These are phyloP conservation scores for Pseudopleuronectes americanus DNA, from an alignment of 2,797 vertebrate genomes.

Conservation along the genomic window DNA sequence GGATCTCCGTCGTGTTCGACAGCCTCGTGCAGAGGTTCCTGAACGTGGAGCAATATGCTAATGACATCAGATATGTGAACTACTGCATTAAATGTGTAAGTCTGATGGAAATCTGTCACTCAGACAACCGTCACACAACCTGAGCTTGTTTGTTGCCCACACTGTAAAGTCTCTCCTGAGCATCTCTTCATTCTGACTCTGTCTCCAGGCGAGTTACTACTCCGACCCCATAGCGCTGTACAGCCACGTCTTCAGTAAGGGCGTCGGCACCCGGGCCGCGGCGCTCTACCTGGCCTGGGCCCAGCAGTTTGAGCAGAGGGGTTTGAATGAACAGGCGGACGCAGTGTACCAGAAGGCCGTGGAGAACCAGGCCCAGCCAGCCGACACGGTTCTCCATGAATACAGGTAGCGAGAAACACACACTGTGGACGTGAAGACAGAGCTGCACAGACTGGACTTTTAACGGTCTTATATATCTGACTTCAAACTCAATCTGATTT, in stretches of 20 bases:
- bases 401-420: slow-evolving; percentile 78
- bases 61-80: slow-evolving; percentile 87
- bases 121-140: too few relatives aligned
- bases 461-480: too few relatives aligned
- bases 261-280: slow-evolving; percentile 82
- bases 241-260: slow-evolving; percentile 80
- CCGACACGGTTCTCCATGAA: slow-evolving; percentile 81
- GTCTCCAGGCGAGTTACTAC: slow-evolving; percentile 85
- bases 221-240: slow-evolving; percentile 85
- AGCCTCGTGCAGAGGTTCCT: slow-evolving; percentile 87
- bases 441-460: neutral
- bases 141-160: neutral
- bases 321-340: slow-evolving; percentile 77
- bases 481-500: slow-evolving; percentile 4
- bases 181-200: neutral
- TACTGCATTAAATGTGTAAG: slow-evolving; percentile 91
- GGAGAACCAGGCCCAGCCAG: slow-evolving; percentile 88
- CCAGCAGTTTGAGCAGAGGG: slow-evolving; percentile 81
- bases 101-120: neutral
- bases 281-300: slow-evolving; percentile 91
- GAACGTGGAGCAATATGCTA: slow-evolving; percentile 81
- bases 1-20: slow-evolving; percentile 82
- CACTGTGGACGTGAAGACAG: neutral
- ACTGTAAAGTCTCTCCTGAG: neutral
- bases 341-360: slow-evolving; percentile 85